Percentiles rank a stretch among this genome's conserved stretches.
Evolutionary conservation across 2,888 invertebrate species (phyloP).

Genomic region (Notodromas monacha): DNA sequence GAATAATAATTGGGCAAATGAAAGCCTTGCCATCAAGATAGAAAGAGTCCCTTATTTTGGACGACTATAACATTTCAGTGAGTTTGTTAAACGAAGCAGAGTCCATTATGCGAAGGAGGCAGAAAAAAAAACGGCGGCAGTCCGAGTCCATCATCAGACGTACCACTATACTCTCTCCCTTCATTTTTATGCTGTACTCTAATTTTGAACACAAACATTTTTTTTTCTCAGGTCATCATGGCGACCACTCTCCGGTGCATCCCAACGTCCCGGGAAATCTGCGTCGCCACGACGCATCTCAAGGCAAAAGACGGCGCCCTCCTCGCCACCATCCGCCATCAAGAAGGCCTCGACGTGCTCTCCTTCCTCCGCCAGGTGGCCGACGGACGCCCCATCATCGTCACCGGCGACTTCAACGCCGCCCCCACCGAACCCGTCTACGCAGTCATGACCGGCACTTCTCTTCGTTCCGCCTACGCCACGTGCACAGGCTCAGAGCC

Average conservation of each 20-base stretch:
- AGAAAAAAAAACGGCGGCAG: too few species aligned
- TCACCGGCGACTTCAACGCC: constrained; percentile 44
- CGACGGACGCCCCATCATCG: constrained; percentile 23
- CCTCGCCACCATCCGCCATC: constrained; percentile 29
- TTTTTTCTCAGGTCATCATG: constrained; percentile 1
- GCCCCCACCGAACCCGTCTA: constrained; percentile 36
- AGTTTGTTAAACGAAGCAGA: too few species aligned
- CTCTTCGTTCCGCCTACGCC: constrained; percentile 9
- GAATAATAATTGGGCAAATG: too few species aligned
- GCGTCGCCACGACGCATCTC: constrained; percentile 34
- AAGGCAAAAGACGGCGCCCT: constrained; percentile 34
- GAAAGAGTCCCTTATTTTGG: too few species aligned
- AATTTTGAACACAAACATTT: too few species aligned
- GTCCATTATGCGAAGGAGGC: too few species aligned
- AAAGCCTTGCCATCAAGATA: too few species aligned
- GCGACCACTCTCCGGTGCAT: constrained; percentile 10
- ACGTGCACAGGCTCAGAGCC: constrained; percentile 22
- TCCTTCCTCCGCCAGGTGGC: constrained; percentile 22
- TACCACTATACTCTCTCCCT: too few species aligned
- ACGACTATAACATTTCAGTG: too few species aligned
- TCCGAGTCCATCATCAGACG: too few species aligned
- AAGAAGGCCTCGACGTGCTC: constrained; percentile 32
- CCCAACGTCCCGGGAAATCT: constrained; percentile 21
- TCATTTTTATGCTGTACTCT: too few species aligned
- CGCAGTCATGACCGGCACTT: constrained; percentile 19